Percentiles rank a stretch among this genome's conserved stretches.
Evolutionary conservation across 2,797 vertebrate species (phyloP).

Genomic region (Sternarchorhynchus goeldii): DNA sequence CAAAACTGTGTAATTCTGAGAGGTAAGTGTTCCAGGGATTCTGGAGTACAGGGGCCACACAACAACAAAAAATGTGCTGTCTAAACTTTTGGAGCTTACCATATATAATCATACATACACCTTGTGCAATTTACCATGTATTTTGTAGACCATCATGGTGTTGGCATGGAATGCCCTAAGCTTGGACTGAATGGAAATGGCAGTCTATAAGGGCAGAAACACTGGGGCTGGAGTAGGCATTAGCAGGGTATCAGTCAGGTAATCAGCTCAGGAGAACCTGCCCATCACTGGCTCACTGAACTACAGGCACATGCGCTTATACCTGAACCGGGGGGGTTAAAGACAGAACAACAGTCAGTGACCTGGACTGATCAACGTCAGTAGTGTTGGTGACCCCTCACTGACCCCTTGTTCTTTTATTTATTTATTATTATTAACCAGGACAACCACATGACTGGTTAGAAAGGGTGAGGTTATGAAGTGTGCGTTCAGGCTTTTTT

Average conservation of each 20-base stretch:
- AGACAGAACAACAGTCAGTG: constrained; percentile 64
- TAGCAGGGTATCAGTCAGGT: constrained; percentile 53
- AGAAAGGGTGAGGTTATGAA: constrained; percentile 48
- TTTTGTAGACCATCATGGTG: constrained; percentile 21
- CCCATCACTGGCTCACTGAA: not conserved
- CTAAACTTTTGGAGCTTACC: not conserved
- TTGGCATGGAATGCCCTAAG: constrained; percentile 21
- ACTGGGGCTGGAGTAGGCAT: constrained; percentile 36
- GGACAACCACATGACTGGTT: constrained; percentile 49
- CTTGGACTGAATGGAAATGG: constrained; percentile 39
- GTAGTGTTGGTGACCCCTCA: constrained; percentile 35
- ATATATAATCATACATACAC: not conserved
- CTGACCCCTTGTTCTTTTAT: constrained; percentile 25
- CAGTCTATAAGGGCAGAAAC: constrained; percentile 21
- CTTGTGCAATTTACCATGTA: not conserved
- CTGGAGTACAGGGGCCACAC: not conserved
- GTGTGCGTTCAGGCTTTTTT: too few species aligned
- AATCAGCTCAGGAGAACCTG: constrained; percentile 42
- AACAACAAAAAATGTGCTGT: not conserved
- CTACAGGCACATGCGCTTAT: constrained; percentile 55
- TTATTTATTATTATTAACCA: constrained; percentile 58
- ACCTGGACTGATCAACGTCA: constrained; percentile 57
- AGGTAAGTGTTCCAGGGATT: not conserved
- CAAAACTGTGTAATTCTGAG: constrained; percentile 10
- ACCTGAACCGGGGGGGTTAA: constrained; percentile 55